These are phyloP conservation scores for Tauraco hartlaubi DNA, from an alignment of 2,797 vertebrate genomes.

Conservation along the genomic window DNA sequence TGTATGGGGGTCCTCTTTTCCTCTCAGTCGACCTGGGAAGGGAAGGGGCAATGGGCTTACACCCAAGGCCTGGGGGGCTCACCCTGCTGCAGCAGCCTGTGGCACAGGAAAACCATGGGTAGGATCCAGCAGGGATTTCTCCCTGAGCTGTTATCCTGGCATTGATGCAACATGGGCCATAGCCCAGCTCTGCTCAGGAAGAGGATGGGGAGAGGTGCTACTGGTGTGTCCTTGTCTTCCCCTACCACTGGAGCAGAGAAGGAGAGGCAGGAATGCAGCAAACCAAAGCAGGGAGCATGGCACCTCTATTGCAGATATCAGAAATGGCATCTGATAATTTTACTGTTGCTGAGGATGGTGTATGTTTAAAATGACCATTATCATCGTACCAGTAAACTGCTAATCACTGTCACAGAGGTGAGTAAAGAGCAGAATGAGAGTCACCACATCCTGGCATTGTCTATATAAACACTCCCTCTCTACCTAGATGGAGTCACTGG, in stretches of 20 bases:
- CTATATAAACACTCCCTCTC: not conserved
- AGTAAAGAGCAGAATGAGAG: not conserved
- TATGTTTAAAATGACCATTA: rapidly evolving
- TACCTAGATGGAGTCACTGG: not conserved
- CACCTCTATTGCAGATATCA: rapidly evolving
- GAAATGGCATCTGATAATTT: not conserved
- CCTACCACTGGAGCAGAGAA: not conserved
- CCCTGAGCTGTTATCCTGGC: not conserved
- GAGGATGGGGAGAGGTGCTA: not conserved
- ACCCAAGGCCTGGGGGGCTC: not conserved
- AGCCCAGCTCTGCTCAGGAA: not conserved
- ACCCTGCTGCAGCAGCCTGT: rapidly evolving
- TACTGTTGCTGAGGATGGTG: not conserved
- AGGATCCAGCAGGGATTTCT: not conserved
- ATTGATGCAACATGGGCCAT: not conserved
- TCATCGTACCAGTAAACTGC: rapidly evolving
- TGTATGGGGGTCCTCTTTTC: not conserved
- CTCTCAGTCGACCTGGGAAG: not conserved
- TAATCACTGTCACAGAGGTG: not conserved
- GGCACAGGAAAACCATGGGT: rapidly evolving
- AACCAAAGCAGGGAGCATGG: not conserved
- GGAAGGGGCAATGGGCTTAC: not conserved
- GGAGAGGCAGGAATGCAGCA: not conserved
- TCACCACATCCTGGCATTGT: not conserved
- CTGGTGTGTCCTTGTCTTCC: not conserved